Evolutionary conservation across 2,113 vertebrate genomes (phyloP), one percentile per base, ranked within the genome.

Genomic region (Sceloporus tristichus): DNA sequence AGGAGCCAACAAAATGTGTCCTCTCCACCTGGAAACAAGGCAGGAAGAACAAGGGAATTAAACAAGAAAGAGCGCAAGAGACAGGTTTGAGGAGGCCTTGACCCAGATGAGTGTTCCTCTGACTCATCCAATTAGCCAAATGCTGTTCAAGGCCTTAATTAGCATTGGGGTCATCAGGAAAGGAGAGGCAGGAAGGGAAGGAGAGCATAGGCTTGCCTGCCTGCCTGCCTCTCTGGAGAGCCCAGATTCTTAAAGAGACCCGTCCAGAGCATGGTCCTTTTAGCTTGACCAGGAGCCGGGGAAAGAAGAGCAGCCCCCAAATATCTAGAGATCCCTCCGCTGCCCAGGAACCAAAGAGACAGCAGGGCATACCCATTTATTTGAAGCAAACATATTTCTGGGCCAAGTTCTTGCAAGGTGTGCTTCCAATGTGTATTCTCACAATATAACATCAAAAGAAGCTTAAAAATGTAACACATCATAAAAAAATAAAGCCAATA

Each of bases 81-180:
- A 48, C 48, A 62, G 75, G 38, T 73, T 42, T 82, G 1, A 70
- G 11, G 85, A 83, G 62, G 87, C 9, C 21, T 18, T 90, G 92
- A 91, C 92, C 93, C 81, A 92, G 19, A 94, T 89, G 11, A 78
- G 9, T 0, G 21, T 77, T 89, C 88, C 78, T 75, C 25, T 79
- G 54, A 38, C 85, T 93, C 89, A 94, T 90, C 93, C 93, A 19
- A 92, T 92, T 74, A 94, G 76, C 48, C 88, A 91, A 80, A 87
- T 14, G 89, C 90, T 91, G 5, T 13, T 85, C 74, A 0, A 62
- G 90, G 90, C 0, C 83, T 92, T 1, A 81, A 84, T 59, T 73
- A 91, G 84, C 81, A 94, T 92, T 0, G 1, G 90, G 94, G 91
- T 62, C 91, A 92, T 77, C 85, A 79, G 56, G 84, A 91, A 71